Conservation (phyloP, 2,113 vertebrate species). For the Phocoena phocoena region DNA sequence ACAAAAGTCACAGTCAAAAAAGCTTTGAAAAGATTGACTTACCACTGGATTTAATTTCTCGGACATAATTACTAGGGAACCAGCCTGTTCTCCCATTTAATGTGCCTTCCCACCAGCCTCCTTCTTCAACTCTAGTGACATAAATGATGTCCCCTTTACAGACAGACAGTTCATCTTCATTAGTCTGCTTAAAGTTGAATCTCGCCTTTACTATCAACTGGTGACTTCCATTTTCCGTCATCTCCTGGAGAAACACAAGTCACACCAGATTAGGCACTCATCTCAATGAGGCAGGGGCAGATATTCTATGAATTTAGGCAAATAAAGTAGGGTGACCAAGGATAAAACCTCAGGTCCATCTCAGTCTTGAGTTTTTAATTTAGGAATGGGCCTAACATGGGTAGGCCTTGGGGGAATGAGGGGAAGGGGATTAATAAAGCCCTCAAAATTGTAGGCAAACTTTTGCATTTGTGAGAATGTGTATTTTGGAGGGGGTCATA, state of each 20-base stretch:
- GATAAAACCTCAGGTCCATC: background rate
- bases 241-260: slow-evolving; percentile 88
- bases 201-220: slow-evolving; percentile 95
- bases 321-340: background rate
- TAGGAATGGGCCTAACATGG: background rate
- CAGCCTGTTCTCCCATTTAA: slow-evolving; percentile 95
- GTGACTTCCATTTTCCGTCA: slow-evolving; percentile 95
- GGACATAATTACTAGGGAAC: slow-evolving; percentile 99
- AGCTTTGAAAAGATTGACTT: slow-evolving; percentile 78
- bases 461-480: background rate
- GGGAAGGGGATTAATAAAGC: background rate
- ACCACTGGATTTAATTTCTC: slow-evolving; percentile 96
- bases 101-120: slow-evolving; percentile 98
- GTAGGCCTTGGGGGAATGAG: background rate
- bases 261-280: background rate
- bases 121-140: slow-evolving; percentile 96
- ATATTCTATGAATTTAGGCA: background rate
- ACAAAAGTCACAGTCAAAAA: background rate
- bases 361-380: background rate
- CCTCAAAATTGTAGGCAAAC: background rate
- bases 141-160: slow-evolving; percentile 96
- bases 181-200: slow-evolving; percentile 99
- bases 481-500: background rate
- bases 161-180: slow-evolving; percentile 98
- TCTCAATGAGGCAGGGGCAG: background rate